These are phyloP conservation scores for Parelbella ahira DNA, from an alignment of 2,888 invertebrate species.

Conservation along the genomic window DNA sequence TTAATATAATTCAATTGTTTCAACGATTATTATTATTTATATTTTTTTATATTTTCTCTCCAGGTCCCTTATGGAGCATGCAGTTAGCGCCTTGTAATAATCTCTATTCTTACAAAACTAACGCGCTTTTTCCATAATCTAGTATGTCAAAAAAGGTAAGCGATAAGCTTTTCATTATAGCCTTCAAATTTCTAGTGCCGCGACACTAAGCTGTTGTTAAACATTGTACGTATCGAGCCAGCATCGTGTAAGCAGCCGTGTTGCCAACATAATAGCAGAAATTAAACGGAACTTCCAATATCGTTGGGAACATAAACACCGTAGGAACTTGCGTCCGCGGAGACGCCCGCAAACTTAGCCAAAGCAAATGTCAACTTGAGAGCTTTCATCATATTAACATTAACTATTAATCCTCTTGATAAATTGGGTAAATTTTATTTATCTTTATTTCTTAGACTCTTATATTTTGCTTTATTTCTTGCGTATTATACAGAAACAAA, in stretches of 20 bases:
- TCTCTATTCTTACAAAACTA: no score
- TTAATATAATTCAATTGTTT: no score
- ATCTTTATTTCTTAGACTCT: no score
- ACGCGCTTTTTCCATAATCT: no score
- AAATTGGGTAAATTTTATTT: constrained; percentile 5
- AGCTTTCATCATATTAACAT: constrained; percentile 18
- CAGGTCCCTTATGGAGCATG: no score
- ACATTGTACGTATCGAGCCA: neutral
- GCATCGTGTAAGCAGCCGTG: no score
- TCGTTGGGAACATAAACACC: constrained; percentile 18
- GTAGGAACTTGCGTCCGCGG: constrained; percentile 20
- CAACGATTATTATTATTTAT: no score
- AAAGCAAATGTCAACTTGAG: constrained; percentile 17
- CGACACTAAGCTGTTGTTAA: constrained; percentile 3
- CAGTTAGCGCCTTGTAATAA: no score
- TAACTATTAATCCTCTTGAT: constrained; percentile 18
- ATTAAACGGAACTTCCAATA: constrained; percentile 20
- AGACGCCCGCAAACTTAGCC: constrained; percentile 17
- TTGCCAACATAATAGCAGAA: constrained; percentile 14
- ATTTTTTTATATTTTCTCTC: no score
- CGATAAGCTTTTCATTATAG: no score
- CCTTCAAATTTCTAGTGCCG: neutral
- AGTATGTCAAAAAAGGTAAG: no score
- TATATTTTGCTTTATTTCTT: no score
- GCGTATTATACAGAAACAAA: neutral